Conservation (phyloP, 1,140 invertebrate genomes). For the Acyrthosiphon pisum region DNA sequence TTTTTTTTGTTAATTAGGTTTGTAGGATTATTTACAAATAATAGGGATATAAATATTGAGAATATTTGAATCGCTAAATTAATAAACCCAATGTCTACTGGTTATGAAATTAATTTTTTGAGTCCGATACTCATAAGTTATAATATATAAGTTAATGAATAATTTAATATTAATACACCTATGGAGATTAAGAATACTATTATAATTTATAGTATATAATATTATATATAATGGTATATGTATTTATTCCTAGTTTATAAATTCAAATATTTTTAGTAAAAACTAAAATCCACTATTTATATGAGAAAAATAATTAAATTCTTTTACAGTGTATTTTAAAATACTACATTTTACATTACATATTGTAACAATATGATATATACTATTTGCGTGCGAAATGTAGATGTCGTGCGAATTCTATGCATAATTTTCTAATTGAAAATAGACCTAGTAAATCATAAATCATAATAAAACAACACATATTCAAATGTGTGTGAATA, state of each 20-base stretch:
- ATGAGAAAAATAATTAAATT: background rate
- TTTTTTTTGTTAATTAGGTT: background rate
- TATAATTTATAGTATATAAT: background rate
- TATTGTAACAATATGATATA: background rate
- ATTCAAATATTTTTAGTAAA: background rate
- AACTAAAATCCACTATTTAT: background rate
- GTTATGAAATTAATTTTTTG: background rate
- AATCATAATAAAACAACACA: background rate
- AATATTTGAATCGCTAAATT: background rate
- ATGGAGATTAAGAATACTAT: background rate
- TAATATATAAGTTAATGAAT: background rate
- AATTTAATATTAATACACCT: background rate
- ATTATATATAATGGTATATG: background rate
- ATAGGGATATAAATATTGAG: background rate
- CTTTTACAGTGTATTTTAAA: background rate
- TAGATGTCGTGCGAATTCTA: background rate
- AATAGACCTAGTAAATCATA: background rate
- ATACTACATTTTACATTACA: background rate
- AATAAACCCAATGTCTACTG: background rate
- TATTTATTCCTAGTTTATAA: background rate
- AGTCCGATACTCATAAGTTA: too few relatives aligned
- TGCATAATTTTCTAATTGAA: conserved; percentile 17
- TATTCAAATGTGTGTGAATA: background rate
- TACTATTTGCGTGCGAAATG: background rate
- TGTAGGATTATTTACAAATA: background rate